A percentile compares a stretch with the other conserved stretches of the same genome.
phyloP scores from a whole-genome alignment of 1,140 invertebrate genomes.

The Lasioglossum albipes region DNA sequence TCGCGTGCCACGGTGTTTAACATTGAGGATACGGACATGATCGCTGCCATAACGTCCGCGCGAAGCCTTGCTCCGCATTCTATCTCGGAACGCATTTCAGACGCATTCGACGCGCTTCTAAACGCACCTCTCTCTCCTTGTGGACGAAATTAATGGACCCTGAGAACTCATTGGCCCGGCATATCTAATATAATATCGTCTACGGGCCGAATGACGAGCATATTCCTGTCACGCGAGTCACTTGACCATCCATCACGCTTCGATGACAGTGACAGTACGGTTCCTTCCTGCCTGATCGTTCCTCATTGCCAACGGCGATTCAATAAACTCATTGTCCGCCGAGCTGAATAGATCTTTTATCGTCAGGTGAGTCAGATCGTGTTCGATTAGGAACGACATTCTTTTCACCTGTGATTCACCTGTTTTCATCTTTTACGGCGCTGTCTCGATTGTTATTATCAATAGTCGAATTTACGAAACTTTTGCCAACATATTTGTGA shows the following conservation, averaged over 20 bases:
- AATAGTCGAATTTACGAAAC: neutral
- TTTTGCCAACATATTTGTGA: too few species aligned
- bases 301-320: neutral
- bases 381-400: neutral
- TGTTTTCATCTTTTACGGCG: neutral
- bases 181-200: constrained; percentile 36
- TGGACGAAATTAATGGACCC: constrained; percentile 46
- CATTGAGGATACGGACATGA: constrained; percentile 3
- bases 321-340: too few species aligned
- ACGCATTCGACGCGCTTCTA: constrained; percentile 33
- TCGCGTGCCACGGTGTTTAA: constrained; percentile 16
- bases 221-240: constrained; percentile 10
- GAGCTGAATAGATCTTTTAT: neutral
- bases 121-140: constrained; percentile 23
- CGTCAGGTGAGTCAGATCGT: neutral
- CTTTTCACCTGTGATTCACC: neutral
- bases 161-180: constrained; percentile 27
- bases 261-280: constrained; percentile 3
- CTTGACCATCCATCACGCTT: constrained; percentile 7
- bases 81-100: constrained; percentile 33
- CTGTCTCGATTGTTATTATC: neutral
- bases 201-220: constrained; percentile 34
- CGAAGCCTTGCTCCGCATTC: constrained; percentile 45
- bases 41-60: neutral
- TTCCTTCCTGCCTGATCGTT: neutral